A percentile compares a stretch with the other conserved stretches of the same genome.
Conservation (phyloP, 2,797 vertebrate species). For the Perodicticus potto region DNA sequence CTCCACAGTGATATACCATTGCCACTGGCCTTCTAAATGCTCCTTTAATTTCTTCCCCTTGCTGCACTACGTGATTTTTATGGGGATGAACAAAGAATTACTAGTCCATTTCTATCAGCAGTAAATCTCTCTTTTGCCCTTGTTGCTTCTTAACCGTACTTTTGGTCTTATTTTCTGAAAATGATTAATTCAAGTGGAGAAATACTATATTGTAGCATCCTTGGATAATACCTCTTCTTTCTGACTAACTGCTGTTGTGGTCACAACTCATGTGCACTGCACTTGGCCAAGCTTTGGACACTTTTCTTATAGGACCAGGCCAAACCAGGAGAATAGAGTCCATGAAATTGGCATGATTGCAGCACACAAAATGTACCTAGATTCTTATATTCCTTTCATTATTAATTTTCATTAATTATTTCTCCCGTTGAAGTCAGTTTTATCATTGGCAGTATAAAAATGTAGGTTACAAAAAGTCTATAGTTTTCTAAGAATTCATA, state of each 20-base stretch:
- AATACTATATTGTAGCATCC: slow-evolving; percentile 64
- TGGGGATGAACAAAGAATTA: slow-evolving; percentile 87
- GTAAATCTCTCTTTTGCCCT: slow-evolving; percentile 89
- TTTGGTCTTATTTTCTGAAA: slow-evolving; percentile 83
- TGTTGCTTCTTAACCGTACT: slow-evolving; percentile 84
- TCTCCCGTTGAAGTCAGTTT: background rate
- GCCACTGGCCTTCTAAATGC: slow-evolving; percentile 86
- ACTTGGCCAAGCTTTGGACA: background rate
- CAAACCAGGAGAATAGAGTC: background rate
- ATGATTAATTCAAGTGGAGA: slow-evolving; percentile 83
- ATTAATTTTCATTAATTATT: slow-evolving; percentile 6
- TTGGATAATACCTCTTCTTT: slow-evolving; percentile 76
- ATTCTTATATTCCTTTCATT: background rate
- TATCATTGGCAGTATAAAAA: background rate
- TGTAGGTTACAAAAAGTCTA: background rate
- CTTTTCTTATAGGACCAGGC: background rate
- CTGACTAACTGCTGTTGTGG: slow-evolving; percentile 68
- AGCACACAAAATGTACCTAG: background rate
- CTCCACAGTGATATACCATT: slow-evolving; percentile 81
- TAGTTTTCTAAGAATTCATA: background rate
- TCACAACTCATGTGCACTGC: slow-evolving; percentile 62
- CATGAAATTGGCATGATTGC: background rate
- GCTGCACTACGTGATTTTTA: slow-evolving; percentile 86
- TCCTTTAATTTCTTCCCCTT: slow-evolving; percentile 86
- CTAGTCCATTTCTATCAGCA: slow-evolving; percentile 86